Conservation (phyloP, 1,140 invertebrate species). For the Meloidogyne exigua region DNA sequence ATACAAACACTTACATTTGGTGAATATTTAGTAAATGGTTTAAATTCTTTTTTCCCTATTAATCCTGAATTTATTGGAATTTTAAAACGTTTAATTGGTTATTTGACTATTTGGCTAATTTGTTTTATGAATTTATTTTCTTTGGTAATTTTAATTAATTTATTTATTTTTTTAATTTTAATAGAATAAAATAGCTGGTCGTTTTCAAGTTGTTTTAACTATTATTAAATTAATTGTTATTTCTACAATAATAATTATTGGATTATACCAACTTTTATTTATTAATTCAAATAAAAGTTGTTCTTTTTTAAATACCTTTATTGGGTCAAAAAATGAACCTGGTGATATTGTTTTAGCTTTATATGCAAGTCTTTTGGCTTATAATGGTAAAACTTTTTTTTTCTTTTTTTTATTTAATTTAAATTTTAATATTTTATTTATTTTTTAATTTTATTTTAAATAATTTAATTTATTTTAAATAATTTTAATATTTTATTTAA, state of each 20-base stretch:
- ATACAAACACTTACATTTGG: slow-evolving; percentile 57
- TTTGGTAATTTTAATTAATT: background rate
- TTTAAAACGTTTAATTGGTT: slow-evolving; percentile 44
- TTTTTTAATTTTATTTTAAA: too few relatives aligned
- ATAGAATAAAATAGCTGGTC: slow-evolving; percentile 29
- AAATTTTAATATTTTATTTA: too few relatives aligned
- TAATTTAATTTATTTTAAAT: too few relatives aligned
- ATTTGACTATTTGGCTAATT: slow-evolving; percentile 43
- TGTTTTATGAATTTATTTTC: slow-evolving; percentile 41
- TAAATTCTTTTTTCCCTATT: slow-evolving; percentile 7
- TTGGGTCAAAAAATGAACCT: slow-evolving; percentile 39
- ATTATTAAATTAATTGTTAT: slow-evolving; percentile 49
- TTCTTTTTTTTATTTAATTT: too few relatives aligned
- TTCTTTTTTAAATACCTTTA: slow-evolving; percentile 43
- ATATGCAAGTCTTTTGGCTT: slow-evolving; percentile 48
- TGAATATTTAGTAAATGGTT: slow-evolving; percentile 52
- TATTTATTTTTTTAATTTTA: background rate
- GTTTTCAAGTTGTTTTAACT: slow-evolving; percentile 57
- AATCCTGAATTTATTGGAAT: slow-evolving; percentile 1
- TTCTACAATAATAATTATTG: slow-evolving; percentile 49
- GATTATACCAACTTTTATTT: slow-evolving; percentile 47
- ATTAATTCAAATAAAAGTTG: slow-evolving; percentile 24
- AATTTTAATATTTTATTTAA: too few relatives aligned
- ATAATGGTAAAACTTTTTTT: slow-evolving; percentile 2
- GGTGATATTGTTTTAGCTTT: slow-evolving; percentile 52